A percentile compares a stretch with the other conserved stretches of the same genome.
phyloP scores from a whole-genome alignment of 1,140 invertebrate genomes.

The Acromyrmex heyeri region DNA sequence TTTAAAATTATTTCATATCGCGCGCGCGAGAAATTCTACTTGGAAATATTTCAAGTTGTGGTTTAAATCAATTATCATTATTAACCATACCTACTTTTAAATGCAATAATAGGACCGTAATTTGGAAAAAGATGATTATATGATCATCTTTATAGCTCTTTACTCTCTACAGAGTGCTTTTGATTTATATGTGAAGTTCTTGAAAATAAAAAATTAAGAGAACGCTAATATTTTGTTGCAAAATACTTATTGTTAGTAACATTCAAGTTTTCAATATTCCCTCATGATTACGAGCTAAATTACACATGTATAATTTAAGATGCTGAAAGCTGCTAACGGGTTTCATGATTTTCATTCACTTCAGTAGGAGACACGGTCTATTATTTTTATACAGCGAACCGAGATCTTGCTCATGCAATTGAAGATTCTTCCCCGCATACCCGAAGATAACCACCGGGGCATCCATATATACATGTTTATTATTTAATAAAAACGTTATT shows the following conservation, averaged over 20 bases:
- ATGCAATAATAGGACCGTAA: no score
- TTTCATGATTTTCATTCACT: constrained; percentile 19
- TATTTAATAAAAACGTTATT: constrained; percentile 84
- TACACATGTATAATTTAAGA: background rate
- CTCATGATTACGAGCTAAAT: background rate
- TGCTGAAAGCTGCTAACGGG: background rate
- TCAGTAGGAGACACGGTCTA: background rate
- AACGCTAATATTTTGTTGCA: background rate
- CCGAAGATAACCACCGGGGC: background rate
- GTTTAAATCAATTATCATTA: background rate
- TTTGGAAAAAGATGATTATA: no score
- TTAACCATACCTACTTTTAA: background rate
- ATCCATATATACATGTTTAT: constrained; percentile 74
- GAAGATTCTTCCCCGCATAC: constrained; percentile 9
- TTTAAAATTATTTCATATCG: background rate
- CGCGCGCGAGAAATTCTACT: no score
- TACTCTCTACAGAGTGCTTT: no score
- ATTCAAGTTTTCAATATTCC: background rate
- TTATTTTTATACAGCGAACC: constrained; percentile 33
- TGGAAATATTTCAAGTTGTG: background rate
- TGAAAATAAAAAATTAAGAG: no score
- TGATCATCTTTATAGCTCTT: no score
- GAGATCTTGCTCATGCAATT: constrained; percentile 15
- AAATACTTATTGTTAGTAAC: no score
- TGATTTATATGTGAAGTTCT: no score